These are phyloP conservation scores for Hydrochoerus hydrochaeris DNA, from an alignment of 2,113 vertebrate species.

Conservation along the genomic window DNA sequence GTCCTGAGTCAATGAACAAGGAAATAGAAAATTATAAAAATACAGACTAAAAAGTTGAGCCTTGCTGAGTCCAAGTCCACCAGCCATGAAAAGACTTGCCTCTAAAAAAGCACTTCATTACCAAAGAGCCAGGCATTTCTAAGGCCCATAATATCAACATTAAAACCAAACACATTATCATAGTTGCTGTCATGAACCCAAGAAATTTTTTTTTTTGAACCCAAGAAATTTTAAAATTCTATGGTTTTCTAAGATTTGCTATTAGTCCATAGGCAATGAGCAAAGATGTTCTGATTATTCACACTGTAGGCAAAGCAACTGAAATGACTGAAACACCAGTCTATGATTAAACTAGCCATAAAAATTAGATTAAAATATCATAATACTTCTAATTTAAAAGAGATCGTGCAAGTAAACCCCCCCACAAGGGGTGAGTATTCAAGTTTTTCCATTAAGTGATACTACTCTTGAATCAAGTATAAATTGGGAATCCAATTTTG, in stretches of 20 bases:
- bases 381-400: constrained; percentile 23
- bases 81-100: background rate
- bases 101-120: background rate
- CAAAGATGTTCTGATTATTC: background rate
- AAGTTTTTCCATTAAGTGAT: background rate
- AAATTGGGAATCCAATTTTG: constrained; percentile 33
- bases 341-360: background rate
- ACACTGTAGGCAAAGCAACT: background rate
- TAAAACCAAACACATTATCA: background rate
- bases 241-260: background rate
- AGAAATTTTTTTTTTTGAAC: background rate
- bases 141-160: background rate
- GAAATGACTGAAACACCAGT: background rate
- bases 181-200: background rate
- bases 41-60: constrained; percentile 5
- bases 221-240: background rate
- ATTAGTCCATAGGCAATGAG: background rate
- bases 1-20: background rate
- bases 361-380: background rate
- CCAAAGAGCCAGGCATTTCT: background rate
- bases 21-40: constrained; percentile 34
- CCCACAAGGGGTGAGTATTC: background rate
- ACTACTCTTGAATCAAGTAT: background rate
- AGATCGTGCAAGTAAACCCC: background rate
- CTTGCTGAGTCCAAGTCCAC: background rate